These are phyloP conservation scores for Stegodyphus dumicola DNA, from an alignment of 1,140 invertebrate species.

Conservation along the genomic window DNA sequence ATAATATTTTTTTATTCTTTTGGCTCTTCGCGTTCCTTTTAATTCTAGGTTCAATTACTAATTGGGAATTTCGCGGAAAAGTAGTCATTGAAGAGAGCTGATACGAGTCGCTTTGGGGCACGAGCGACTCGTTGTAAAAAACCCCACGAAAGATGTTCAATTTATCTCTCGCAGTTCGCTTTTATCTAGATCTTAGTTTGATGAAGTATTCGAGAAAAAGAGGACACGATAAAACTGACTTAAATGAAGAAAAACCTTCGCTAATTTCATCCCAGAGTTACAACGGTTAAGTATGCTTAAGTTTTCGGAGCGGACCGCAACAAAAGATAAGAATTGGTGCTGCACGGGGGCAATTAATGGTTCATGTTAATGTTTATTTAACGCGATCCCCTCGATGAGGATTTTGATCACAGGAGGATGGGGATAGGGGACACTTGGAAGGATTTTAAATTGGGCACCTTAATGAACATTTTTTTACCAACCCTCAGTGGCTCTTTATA, in stretches of 20 bases:
- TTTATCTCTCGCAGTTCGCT: conserved; percentile 29
- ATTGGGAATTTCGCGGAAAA: conserved; percentile 60
- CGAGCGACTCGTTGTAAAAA: conserved; percentile 18
- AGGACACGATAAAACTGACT: conserved; percentile 34
- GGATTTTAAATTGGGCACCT: conserved; percentile 33
- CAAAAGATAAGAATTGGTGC: conserved; percentile 27
- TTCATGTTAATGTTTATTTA: conserved; percentile 31
- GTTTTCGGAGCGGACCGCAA: conserved; percentile 16
- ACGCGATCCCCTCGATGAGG: not conserved
- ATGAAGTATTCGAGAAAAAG: conserved; percentile 36
- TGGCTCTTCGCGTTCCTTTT: conserved; percentile 19
- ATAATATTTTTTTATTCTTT: not conserved
- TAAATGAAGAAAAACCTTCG: conserved; percentile 23
- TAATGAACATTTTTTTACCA: not conserved
- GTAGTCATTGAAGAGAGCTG: conserved; percentile 45
- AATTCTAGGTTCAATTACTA: conserved; percentile 60
- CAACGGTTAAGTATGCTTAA: conserved; percentile 28
- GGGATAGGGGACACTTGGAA: not conserved
- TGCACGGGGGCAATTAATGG: not conserved
- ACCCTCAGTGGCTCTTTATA: not conserved
- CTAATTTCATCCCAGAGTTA: conserved; percentile 21
- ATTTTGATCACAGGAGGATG: not conserved
- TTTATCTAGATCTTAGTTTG: conserved; percentile 36
- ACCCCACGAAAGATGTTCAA: conserved; percentile 31
- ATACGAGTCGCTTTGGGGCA: conserved; percentile 52